phyloP scores from a whole-genome alignment of 2,888 invertebrate genomes.

The Morpho deidamia region DNA sequence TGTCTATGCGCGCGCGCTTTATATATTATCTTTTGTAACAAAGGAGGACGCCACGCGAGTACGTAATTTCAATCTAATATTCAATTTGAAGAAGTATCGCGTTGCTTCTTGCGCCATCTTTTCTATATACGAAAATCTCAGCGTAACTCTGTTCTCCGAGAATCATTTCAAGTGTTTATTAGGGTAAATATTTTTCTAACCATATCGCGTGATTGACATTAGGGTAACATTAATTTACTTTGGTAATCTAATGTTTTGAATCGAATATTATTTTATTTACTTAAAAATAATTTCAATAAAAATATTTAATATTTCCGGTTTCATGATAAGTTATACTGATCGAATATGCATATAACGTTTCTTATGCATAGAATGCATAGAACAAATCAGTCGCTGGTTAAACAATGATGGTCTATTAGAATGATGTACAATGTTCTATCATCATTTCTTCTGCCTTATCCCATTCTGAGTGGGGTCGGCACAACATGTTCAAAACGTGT shows the following conservation, averaged over 20 bases:
- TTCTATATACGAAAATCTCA: constrained; percentile 58
- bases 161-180: constrained; percentile 35
- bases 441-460: too few relatives aligned
- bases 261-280: not conserved
- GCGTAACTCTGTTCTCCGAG: constrained; percentile 51
- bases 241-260: too few relatives aligned
- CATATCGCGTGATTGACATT: not conserved
- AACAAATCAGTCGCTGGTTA: too few relatives aligned
- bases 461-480: too few relatives aligned
- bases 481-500: too few relatives aligned
- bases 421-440: too few relatives aligned
- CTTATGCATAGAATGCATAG: too few relatives aligned
- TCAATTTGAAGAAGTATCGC: constrained; percentile 70
- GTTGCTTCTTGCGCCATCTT: constrained; percentile 57
- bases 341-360: constrained; percentile 9
- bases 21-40: constrained; percentile 69
- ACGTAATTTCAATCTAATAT: constrained; percentile 77
- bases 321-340: constrained; percentile 5
- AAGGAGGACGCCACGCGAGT: constrained; percentile 68
- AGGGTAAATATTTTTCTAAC: not conserved
- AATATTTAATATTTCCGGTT: constrained; percentile 3
- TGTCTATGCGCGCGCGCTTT: constrained; percentile 75
- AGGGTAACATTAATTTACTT: too few relatives aligned
- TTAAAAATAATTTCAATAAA: constrained; percentile 1
- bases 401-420: too few relatives aligned